Conservation (phyloP, 2,797 vertebrate species). For the Mycteria americana region DNA sequence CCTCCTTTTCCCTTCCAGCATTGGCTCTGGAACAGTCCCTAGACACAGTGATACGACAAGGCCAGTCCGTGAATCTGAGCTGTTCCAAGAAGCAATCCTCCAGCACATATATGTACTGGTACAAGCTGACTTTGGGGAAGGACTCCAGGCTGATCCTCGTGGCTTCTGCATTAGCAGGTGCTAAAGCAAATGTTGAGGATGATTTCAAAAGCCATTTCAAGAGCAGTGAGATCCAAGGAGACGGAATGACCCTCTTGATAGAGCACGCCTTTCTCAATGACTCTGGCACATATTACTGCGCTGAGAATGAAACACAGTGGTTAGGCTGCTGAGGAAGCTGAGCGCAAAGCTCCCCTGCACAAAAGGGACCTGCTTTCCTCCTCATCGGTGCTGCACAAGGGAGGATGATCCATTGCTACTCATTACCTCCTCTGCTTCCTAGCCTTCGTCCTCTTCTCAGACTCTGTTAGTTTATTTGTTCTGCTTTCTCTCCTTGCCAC, state of each 20-base stretch:
- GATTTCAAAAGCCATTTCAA: neutral
- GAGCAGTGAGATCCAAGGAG: neutral
- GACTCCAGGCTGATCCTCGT: neutral
- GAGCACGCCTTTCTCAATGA: neutral
- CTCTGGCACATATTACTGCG: neutral
- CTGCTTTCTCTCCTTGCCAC: neutral
- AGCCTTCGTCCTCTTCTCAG: neutral
- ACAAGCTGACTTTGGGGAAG: neutral
- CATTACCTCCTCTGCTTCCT: neutral
- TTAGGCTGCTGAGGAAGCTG: neutral
- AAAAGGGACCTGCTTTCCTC: neutral
- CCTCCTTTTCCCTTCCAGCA: neutral
- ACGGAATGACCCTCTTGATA: neutral
- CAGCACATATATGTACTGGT: neutral
- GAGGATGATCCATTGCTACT: neutral
- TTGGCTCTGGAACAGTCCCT: neutral
- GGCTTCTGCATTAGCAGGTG: accelerated
- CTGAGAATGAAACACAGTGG: neutral
- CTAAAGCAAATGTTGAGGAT: neutral
- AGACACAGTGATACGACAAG: neutral
- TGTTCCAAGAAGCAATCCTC: neutral
- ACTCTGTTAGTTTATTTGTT: neutral
- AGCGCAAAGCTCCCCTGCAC: neutral
- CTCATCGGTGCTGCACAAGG: accelerated
- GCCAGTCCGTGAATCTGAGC: neutral